Evolutionary conservation across 2,113 vertebrate species (phyloP).

Genomic region (Pogona vitticeps): DNA sequence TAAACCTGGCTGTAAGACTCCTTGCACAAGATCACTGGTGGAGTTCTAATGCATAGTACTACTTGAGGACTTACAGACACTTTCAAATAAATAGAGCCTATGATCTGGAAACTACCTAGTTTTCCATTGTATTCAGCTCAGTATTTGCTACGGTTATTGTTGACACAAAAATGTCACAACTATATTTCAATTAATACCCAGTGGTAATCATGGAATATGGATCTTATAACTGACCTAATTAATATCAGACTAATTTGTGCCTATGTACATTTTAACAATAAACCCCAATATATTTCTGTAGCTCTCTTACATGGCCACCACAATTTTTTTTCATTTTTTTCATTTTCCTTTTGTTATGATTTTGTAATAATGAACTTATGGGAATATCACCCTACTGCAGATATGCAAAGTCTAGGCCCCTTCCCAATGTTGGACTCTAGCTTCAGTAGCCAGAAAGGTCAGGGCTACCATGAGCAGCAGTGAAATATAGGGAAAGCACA

Average conservation of each 20-base stretch:
- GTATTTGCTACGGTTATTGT: neutral
- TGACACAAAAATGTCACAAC: neutral
- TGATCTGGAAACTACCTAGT: neutral
- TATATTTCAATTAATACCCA: neutral
- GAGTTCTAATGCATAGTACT: neutral
- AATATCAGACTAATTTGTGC: neutral
- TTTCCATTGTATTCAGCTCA: neutral
- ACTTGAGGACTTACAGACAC: neutral
- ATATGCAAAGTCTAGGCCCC: neutral
- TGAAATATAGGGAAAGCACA: neutral
- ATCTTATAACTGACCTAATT: neutral
- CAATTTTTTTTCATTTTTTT: no score
- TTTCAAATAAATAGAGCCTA: neutral
- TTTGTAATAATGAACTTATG: conserved; percentile 45
- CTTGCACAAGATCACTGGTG: neutral
- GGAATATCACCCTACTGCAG: conserved; percentile 49
- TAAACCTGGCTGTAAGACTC: neutral
- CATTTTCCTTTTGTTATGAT: neutral
- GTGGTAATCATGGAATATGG: neutral
- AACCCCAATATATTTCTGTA: neutral
- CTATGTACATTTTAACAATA: neutral
- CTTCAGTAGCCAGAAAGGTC: neutral
- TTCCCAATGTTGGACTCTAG: neutral
- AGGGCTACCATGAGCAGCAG: neutral
- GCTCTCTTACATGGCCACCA: no score